Evolutionary conservation across 2,797 vertebrate species (phyloP), one percentile per base, ranked within the genome.

Genomic region (Muscicapa striata): DNA sequence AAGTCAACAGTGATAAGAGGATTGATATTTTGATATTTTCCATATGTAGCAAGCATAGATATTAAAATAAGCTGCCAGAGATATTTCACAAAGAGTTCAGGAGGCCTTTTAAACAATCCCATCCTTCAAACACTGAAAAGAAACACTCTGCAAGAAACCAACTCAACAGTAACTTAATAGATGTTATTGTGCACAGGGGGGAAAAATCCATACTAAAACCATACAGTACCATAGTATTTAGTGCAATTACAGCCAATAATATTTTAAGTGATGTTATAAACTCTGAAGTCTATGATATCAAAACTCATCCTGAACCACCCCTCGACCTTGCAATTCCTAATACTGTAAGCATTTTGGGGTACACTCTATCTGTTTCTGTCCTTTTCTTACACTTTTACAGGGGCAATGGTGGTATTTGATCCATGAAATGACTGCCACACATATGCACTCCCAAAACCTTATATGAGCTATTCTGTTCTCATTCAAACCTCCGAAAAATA

Each of bases 1-100:
- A 96, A 96, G 94, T 93, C 90, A 92, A 90, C 77, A 83, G 81
- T 64, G 95, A 96, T 96, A 96, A 96, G 90, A 94, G 79, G 88
- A 79, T 81, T 89, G 82, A 84, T 90, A 94, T 52, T 90, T 88
- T 95, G 89, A 96, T 96, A 91, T 89, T 96, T 94, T 96, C 89
- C 96, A 95, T 79, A 95, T 93, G 96, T 77, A 90, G 62, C n/a
- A 70, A 48, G 74, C 82, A 80, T 52, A 84, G 74, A 94, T 72
- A 61, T 73, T 69, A 51, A 73, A 81, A 80, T 78, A 63, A 85
- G 82, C 40, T 0, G 2, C 54, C 43, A 67, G 26, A 82, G 62
- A 95, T 76, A 87, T 84, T 91, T 91, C 62, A 90, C 11, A 80
- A 16, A 76, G 38, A 85, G 84, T 95, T 96, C 93, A 95, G 67